A percentile compares a stretch with the other conserved stretches of the same genome.
Conservation (phyloP, 2,113 vertebrate genomes). For the Sorex araneus region DNA sequence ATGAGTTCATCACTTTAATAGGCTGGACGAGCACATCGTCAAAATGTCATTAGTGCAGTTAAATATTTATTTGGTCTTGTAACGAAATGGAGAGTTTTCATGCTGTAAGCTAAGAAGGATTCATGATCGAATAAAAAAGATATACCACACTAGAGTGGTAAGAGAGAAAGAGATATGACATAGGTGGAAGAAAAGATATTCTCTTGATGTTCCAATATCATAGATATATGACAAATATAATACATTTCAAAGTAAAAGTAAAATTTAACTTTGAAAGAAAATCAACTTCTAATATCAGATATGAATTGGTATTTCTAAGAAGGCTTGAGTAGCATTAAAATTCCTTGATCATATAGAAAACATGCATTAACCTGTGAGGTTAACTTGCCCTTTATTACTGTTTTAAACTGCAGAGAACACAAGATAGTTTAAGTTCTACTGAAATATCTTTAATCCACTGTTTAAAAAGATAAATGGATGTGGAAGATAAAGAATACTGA, state of each 20-base stretch:
- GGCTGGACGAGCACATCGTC: background rate
- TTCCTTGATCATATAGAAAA: slow-evolving; percentile 26
- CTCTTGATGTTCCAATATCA: background rate
- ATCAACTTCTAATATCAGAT: background rate
- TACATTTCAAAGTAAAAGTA: slow-evolving; percentile 28
- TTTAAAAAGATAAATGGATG: slow-evolving; percentile 20
- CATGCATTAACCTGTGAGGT: slow-evolving; percentile 21
- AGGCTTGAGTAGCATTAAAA: background rate
- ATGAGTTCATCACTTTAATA: slow-evolving; percentile 40
- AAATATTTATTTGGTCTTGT: slow-evolving; percentile 65
- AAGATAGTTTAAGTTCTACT: slow-evolving; percentile 47
- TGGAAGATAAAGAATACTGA: background rate
- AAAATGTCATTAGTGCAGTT: slow-evolving; percentile 47
- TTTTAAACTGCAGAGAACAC: slow-evolving; percentile 52
- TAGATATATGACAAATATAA: background rate
- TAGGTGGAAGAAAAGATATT: background rate
- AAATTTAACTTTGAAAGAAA: slow-evolving; percentile 5
- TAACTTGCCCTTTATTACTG: slow-evolving; percentile 12
- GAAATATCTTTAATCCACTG: background rate
- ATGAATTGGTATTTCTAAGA: slow-evolving; percentile 20
- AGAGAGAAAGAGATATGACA: background rate
- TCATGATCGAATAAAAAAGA: slow-evolving; percentile 37
- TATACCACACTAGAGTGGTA: background rate
- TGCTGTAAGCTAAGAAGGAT: slow-evolving; percentile 17
- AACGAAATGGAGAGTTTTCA: slow-evolving; percentile 58